A percentile compares a stretch with the other conserved stretches of the same genome.
These are phyloP conservation scores for Cyanistes caeruleus DNA, from an alignment of 2,113 vertebrate genomes.

Conservation along the genomic window DNA sequence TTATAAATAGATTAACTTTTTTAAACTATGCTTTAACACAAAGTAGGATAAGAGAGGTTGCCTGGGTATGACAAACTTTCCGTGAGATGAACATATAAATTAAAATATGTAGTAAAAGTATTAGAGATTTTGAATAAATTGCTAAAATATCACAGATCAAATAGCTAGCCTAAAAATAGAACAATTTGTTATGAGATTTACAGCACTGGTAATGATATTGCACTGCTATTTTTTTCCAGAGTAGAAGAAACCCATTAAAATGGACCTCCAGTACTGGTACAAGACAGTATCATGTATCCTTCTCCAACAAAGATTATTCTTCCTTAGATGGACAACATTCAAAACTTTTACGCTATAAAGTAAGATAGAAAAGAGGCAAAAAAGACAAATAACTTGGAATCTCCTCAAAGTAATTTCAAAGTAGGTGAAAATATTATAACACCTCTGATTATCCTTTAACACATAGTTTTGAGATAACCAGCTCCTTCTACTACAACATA, in stretches of 20 bases:
- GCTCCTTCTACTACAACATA: neutral
- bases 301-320: neutral
- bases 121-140: neutral
- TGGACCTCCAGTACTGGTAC: neutral
- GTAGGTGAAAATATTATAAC: neutral
- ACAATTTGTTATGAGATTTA: neutral
- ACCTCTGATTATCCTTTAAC: neutral
- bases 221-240: neutral
- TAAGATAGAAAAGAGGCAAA: neutral
- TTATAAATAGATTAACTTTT: neutral
- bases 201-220: neutral
- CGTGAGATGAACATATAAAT: neutral
- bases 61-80: neutral
- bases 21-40: neutral
- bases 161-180: neutral
- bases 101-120: neutral
- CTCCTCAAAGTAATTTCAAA: neutral
- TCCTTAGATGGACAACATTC: neutral
- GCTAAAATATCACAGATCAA: neutral
- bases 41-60: neutral
- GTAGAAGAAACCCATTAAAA: neutral
- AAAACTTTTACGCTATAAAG: neutral
- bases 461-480: neutral
- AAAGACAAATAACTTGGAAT: neutral
- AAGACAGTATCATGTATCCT: neutral